Conservation (phyloP, 1,140 invertebrate species). For the Bilobella aurantiaca region DNA sequence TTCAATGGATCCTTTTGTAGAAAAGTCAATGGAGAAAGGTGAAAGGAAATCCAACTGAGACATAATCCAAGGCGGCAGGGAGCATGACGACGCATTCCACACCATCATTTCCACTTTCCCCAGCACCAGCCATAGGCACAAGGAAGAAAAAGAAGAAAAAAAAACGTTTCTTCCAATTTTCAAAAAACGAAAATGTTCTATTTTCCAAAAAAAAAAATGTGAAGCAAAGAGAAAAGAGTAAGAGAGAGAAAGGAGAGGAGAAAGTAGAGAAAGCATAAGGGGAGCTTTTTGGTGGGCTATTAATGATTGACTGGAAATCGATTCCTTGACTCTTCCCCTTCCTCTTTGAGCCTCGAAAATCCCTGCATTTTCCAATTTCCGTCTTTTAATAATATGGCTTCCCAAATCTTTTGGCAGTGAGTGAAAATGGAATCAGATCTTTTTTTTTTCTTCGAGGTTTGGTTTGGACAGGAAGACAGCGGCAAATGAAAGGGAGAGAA, state of each 20-base stretch:
- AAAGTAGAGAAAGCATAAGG: background rate
- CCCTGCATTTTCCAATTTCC: no score
- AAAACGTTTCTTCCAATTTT: no score
- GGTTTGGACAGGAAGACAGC: background rate
- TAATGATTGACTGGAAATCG: constrained; percentile 31
- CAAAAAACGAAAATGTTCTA: no score
- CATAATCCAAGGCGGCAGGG: background rate
- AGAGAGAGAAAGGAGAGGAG: background rate
- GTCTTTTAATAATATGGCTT: no score
- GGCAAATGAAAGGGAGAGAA: no score
- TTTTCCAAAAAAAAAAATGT: no score
- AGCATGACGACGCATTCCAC: background rate
- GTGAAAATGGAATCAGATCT: background rate
- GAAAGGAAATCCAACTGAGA: background rate
- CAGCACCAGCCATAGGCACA: no score
- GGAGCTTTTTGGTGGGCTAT: constrained; percentile 12
- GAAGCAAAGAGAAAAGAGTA: no score
- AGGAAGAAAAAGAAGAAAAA: no score
- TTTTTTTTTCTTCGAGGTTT: background rate
- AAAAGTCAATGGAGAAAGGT: background rate
- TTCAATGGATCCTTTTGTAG: background rate
- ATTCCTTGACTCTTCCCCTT: background rate
- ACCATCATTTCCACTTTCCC: background rate
- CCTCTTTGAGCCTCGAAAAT: background rate
- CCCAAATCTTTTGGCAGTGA: background rate